Percentiles rank a stretch among this genome's conserved stretches.
Conservation (phyloP, 2,888 invertebrate species). For the Apotomis turbidana region DNA sequence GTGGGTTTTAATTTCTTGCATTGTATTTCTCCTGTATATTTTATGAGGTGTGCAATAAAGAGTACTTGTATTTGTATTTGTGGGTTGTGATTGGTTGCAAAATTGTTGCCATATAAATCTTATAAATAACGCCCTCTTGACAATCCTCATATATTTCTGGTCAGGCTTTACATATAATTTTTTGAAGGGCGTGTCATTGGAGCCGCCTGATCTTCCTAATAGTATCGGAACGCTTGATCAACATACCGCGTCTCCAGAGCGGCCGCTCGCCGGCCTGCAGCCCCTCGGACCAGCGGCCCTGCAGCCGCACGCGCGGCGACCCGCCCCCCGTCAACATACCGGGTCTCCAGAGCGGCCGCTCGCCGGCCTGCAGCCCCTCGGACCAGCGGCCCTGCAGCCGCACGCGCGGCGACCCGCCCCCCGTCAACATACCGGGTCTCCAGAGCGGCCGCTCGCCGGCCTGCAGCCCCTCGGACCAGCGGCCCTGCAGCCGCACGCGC, state of each 20-base stretch:
- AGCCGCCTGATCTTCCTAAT: too few species aligned
- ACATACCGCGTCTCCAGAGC: slow-evolving; percentile 85
- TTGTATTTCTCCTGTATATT: too few species aligned
- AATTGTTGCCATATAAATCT: too few species aligned
- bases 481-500: slow-evolving; percentile 86
- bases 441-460: slow-evolving; percentile 90
- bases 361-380: slow-evolving; percentile 90
- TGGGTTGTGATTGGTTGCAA: too few species aligned
- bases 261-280: slow-evolving; percentile 89
- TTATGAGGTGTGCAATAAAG: too few species aligned
- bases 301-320: slow-evolving; percentile 78
- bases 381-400: slow-evolving; percentile 91
- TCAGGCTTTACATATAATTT: too few species aligned
- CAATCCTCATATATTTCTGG: too few species aligned
- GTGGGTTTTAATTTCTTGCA: too few species aligned
- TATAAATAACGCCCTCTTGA: too few species aligned
- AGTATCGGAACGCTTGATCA: too few species aligned
- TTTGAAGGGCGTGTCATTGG: too few species aligned
- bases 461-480: slow-evolving; percentile 92
- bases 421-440: slow-evolving; percentile 72
- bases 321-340: not conserved
- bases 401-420: slow-evolving; percentile 59
- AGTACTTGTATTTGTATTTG: too few species aligned
- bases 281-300: slow-evolving; percentile 93
- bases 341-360: slow-evolving; percentile 89